These are phyloP conservation scores for Vanacampus margaritifer DNA, from an alignment of 2,113 vertebrate genomes.

Conservation along the genomic window DNA sequence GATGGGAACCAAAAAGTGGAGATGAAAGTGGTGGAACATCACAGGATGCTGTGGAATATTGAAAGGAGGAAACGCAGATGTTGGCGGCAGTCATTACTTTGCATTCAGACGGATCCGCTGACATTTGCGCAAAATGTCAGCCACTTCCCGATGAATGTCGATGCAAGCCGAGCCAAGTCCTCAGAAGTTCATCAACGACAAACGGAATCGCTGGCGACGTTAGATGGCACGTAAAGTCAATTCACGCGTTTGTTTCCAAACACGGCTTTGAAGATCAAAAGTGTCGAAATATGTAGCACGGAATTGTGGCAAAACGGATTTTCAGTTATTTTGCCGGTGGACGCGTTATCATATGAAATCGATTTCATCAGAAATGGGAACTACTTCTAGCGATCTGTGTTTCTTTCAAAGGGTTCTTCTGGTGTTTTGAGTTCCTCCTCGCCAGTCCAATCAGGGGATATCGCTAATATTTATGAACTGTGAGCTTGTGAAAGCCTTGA, in stretches of 20 bases:
- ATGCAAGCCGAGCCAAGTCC: slow-evolving; percentile 52
- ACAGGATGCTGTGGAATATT: slow-evolving; percentile 1
- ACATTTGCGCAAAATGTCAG: slow-evolving; percentile 3
- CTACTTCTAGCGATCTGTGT: too few relatives aligned
- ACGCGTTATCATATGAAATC: too few relatives aligned
- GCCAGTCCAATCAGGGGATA: too few relatives aligned
- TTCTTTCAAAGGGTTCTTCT: too few relatives aligned
- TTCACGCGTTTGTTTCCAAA: neutral
- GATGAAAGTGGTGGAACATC: neutral
- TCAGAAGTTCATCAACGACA: neutral
- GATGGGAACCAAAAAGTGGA: slow-evolving; percentile 12
- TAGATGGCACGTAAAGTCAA: neutral
- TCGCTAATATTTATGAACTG: too few relatives aligned
- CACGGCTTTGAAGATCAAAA: neutral
- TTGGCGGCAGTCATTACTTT: neutral
- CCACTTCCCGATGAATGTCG: neutral
- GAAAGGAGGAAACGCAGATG: slow-evolving; percentile 15
- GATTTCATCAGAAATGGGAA: too few relatives aligned
- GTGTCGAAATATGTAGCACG: neutral
- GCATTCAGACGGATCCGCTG: neutral
- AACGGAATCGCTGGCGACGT: neutral
- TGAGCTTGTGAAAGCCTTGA: too few relatives aligned
- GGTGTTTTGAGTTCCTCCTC: too few relatives aligned
- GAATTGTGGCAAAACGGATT: neutral
- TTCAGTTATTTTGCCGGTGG: neutral